Evolutionary conservation across 1,140 invertebrate species (phyloP).

Genomic region (Chymomyza costata): DNA sequence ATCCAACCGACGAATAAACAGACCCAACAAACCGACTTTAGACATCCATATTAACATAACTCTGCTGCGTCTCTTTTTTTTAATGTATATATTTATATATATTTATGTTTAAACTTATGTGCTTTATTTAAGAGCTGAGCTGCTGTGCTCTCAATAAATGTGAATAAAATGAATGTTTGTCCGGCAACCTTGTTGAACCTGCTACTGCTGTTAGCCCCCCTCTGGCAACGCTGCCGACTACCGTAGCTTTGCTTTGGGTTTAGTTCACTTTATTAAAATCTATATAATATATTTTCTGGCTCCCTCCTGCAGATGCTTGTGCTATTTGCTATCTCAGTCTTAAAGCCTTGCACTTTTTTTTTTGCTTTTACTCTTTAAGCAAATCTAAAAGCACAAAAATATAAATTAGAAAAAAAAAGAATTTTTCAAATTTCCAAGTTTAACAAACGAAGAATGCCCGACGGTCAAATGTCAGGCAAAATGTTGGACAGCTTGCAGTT

Average conservation of each 20-base stretch:
- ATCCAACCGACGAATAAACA: too few species aligned
- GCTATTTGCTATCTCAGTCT: not conserved
- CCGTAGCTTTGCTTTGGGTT: constrained; percentile 20
- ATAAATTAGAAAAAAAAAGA: too few species aligned
- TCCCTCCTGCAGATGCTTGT: too few species aligned
- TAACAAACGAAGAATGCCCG: constrained; percentile 11
- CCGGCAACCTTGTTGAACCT: constrained; percentile 58
- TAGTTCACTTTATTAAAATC: constrained; percentile 54
- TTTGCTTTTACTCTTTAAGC: constrained; percentile 15
- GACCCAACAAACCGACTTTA: too few species aligned
- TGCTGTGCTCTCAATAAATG: constrained; percentile 57
- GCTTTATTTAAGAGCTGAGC: constrained; percentile 51
- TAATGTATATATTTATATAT: not conserved
- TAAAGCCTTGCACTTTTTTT: constrained; percentile 2
- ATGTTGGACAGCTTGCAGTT: constrained; percentile 37
- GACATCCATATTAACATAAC: constrained; percentile 34
- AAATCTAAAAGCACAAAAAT: constrained; percentile 32
- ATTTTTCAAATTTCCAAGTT: constrained; percentile 25
- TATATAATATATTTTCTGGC: constrained; percentile 8
- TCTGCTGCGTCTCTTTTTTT: constrained; percentile 20
- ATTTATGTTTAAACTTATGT: not conserved
- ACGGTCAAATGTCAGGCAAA: constrained; percentile 50
- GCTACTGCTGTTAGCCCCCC: constrained; percentile 19
- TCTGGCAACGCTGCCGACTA: not conserved
- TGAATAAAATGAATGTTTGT: constrained; percentile 60